Base-by-base conservation (phyloP, 2,113 vertebrate genomes). In the Tretioscincus oriximinensis region DNA sequence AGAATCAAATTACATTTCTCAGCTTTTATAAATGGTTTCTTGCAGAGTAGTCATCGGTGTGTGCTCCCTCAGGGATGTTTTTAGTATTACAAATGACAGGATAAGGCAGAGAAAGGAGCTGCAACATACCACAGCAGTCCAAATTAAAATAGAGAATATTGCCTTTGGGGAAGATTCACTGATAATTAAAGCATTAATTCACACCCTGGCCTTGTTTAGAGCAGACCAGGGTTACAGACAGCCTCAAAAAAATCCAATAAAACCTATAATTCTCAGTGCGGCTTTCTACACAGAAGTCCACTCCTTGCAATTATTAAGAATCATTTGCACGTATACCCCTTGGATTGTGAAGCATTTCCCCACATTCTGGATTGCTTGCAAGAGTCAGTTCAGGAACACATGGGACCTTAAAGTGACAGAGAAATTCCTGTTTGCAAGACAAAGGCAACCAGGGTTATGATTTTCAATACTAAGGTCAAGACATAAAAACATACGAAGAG, bases 131-230 rank as follows among this genome's bases (percentile, higher is more conserved):
- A n/a, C 65, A 87, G 78, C 73, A 82, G 89, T 82, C 78, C 82
- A 78, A 91, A 88, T 91, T 84, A 88, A 86, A 94, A 89, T 35
- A 71, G 91, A 89, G 73, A 91, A 77, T 76, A 49, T 63, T 75
- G 86, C 86, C 90, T 85, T 63, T 0, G 87, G 91, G 91, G 84
- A 87, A 87, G 66, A 88, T 81, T 77, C 68, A 5, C 2, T 54
- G 78, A 80, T 92, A 94, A 95, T 94, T 84, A 94, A 92, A 91
- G 31, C 92, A 93, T 92, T 92, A 89, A 93, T 93, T 92, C 90
- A 91, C 60, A 24, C 78, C 74, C 80, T 72, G 81, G 76, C 85
- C 88, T 84, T 41, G 72, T 86, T 89, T 35, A 0, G 1, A 89
- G 87, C 5, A 82, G 71, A 0, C 16, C 0, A 81, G 22, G 77